A percentile compares a stretch with the other conserved stretches of the same genome.
These are phyloP conservation scores for Pelobates cultripes DNA, from an alignment of 2,797 vertebrate species.

Conservation along the genomic window DNA sequence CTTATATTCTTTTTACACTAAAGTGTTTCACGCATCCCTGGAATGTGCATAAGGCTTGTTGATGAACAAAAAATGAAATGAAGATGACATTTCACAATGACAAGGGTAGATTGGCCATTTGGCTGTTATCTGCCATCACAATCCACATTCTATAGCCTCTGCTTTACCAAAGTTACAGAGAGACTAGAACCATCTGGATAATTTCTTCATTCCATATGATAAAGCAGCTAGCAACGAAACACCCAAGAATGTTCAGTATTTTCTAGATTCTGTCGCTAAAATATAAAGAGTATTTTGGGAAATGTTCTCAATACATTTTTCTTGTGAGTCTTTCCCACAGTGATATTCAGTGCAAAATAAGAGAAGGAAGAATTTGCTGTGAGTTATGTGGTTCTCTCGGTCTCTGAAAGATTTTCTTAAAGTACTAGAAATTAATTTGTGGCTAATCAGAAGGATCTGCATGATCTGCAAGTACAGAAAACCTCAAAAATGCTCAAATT, in stretches of 20 bases:
- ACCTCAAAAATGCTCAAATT: slow-evolving; percentile 76
- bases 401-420: slow-evolving; percentile 73
- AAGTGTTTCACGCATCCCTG: no score
- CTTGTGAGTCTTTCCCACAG: slow-evolving; percentile 46
- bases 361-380: slow-evolving; percentile 68
- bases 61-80: no score
- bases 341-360: slow-evolving; percentile 51
- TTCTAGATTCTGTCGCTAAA: slow-evolving; percentile 6
- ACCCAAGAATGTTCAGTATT: slow-evolving; percentile 21
- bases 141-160: background rate
- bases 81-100: no score
- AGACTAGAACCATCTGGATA: background rate
- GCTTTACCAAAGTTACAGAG: background rate
- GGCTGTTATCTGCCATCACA: background rate
- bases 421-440: slow-evolving; percentile 77
- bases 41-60: no score
- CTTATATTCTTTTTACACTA: no score
- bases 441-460: slow-evolving; percentile 72
- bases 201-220: background rate
- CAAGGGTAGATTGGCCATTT: background rate
- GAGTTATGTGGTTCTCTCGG: slow-evolving; percentile 69
- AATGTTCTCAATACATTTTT: slow-evolving; percentile 26
- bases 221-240: background rate
- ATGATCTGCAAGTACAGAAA: slow-evolving; percentile 64
- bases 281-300: slow-evolving; percentile 18